A percentile compares a stretch with the other conserved stretches of the same genome.
Conservation (phyloP, 2,888 invertebrate species). For the Drosophila atroscutellata region DNA sequence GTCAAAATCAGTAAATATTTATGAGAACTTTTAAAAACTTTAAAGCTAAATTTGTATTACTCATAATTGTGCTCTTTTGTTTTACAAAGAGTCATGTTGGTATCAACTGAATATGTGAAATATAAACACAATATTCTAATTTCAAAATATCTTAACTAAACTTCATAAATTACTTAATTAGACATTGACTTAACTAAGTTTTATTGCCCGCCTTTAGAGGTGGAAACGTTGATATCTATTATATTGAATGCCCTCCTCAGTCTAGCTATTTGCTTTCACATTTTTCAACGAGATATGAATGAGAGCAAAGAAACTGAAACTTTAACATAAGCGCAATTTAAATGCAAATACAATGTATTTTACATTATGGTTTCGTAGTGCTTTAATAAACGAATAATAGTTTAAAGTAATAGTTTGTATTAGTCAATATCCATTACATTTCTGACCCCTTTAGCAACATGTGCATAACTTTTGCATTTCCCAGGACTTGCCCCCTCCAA, state of each 20-base stretch:
- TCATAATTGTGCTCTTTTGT: neutral
- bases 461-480: slow-evolving; percentile 23
- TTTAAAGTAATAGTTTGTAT: neutral
- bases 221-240: no score
- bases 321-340: neutral
- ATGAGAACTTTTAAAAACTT: neutral
- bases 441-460: neutral
- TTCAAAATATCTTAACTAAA: neutral
- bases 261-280: no score
- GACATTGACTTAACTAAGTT: neutral
- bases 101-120: neutral
- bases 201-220: neutral
- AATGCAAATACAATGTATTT: neutral
- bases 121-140: neutral
- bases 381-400: neutral
- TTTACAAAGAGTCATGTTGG: neutral
- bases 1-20: slow-evolving; percentile 3
- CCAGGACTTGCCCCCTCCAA: slow-evolving; percentile 13
- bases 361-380: neutral
- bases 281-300: no score
- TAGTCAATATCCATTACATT: neutral
- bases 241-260: neutral
- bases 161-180: neutral
- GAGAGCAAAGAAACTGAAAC: no score
- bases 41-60: no score